Evolutionary conservation across 2,888 invertebrate genomes (phyloP), one percentile per base, ranked within the genome.

Genomic region (Trichopria drosophilae): DNA sequence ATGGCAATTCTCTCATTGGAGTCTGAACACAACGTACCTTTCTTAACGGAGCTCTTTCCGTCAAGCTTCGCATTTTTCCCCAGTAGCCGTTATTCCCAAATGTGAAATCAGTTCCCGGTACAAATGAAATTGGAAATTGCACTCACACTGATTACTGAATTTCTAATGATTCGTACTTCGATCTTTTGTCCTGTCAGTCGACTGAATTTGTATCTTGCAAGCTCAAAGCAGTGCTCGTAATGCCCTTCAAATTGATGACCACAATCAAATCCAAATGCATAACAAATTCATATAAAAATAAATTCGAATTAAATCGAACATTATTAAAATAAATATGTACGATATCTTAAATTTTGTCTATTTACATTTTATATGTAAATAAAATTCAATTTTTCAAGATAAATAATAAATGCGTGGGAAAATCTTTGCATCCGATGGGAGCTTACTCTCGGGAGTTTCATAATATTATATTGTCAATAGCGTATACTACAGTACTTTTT

Each of bases 111-210:
- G 50, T 41, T 36, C 43, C 19, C 35, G 23, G 31, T 29, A 31
- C 51, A 51, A 32, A 32, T 48, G 52, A 64, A 67, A 69, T 68
- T 67, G 68, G 58, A 65, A 67, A 64, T 63, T 63, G 70, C 68
- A 68, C 70, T 70, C 57, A 54, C 53, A 59, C 65, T 67, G 66
- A 70, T 70, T 69, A 66, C 64, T 43, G 50, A 54, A 62, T 63
- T 63, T 62, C 63, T 65, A 67, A 66, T 64, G 40, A 44, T 13
- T 5, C 15, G 6, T 32, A 10, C 15, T 32, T 2, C 32, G 6
- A 10, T 6, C 4, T 4, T 3, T 10, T 15, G 18, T 15, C 15
- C 15, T 16, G 18, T 32, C 18, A 32, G 18, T 32, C 32, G 10
- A 10, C 13, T 9, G 15, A 9, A 18, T 32, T 16, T 32, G 32